These are phyloP conservation scores for Cricetomys ansorgei DNA, from an alignment of 2,113 vertebrate species.

Conservation along the genomic window DNA sequence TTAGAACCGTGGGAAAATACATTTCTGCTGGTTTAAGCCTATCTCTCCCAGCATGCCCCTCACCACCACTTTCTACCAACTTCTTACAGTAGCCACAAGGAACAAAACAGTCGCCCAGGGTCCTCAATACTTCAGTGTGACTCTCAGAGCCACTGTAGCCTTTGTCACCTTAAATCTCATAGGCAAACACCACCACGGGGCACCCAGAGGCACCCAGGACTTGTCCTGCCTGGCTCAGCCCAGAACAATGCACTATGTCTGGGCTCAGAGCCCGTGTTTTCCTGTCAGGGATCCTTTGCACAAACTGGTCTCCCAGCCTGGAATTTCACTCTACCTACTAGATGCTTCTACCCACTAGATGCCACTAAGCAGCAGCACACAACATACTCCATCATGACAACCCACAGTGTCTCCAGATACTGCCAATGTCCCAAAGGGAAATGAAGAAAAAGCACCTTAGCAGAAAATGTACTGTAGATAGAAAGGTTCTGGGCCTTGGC, in stretches of 20 bases:
- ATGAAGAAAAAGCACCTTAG: neutral
- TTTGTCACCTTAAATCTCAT: neutral
- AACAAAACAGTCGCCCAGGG: neutral
- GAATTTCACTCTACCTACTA: neutral
- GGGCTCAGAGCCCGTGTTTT: neutral
- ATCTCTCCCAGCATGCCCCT: no score
- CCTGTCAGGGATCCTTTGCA: neutral
- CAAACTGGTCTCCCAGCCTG: neutral
- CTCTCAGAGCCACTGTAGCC: neutral
- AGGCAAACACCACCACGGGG: neutral
- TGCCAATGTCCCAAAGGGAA: neutral
- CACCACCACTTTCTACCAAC: neutral
- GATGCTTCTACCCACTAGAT: neutral
- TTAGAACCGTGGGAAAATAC: neutral
- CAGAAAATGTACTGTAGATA: neutral
- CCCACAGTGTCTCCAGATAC: neutral
- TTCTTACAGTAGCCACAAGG: neutral
- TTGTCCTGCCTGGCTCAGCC: neutral
- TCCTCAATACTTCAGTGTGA: neutral
- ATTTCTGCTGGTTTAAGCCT: neutral
- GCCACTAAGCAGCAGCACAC: neutral
- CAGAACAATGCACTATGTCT: no score
- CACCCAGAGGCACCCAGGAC: no score
- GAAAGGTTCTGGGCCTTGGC: neutral
- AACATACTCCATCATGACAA: neutral